Conservation (phyloP, 2,888 invertebrate genomes). For the Leptopilina drosophilae region DNA sequence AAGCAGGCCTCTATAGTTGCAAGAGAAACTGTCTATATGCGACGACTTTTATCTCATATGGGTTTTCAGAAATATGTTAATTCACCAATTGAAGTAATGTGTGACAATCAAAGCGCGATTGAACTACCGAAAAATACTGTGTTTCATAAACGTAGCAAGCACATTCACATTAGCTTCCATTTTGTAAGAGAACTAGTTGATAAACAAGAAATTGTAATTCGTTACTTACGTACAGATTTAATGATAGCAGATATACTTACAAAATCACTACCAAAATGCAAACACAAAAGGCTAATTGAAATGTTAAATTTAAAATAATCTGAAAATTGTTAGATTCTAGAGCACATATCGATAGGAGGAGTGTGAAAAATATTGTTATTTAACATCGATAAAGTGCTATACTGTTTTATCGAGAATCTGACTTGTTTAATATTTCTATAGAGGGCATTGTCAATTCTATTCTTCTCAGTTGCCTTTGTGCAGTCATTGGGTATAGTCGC, state of each 20-base stretch:
- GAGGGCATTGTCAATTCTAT: no score
- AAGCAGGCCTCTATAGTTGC: constrained; percentile 45
- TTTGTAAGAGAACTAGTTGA: constrained; percentile 1
- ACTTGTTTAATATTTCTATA: no score
- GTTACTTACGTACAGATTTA: constrained; percentile 39
- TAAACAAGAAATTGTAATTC: constrained; percentile 32
- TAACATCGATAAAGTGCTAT: neutral
- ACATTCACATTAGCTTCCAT: neutral
- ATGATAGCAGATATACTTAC: constrained; percentile 48
- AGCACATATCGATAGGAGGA: constrained; percentile 13
- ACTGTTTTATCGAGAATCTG: no score
- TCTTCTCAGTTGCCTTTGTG: no score
- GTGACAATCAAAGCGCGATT: constrained; percentile 1
- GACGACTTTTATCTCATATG: constrained; percentile 37
- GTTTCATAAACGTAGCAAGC: neutral
- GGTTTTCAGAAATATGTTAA: constrained; percentile 42
- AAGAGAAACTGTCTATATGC: constrained; percentile 39
- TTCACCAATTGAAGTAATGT: constrained; percentile 28
- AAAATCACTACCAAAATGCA: constrained; percentile 35
- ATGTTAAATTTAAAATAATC: neutral
- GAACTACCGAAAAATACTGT: neutral
- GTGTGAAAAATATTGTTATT: neutral
- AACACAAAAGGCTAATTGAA: neutral
- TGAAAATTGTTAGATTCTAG: neutral
- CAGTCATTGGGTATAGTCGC: no score